These are phyloP conservation scores for Beaufortia kweichowensis DNA, from an alignment of 2,113 vertebrate species.

Conservation along the genomic window DNA sequence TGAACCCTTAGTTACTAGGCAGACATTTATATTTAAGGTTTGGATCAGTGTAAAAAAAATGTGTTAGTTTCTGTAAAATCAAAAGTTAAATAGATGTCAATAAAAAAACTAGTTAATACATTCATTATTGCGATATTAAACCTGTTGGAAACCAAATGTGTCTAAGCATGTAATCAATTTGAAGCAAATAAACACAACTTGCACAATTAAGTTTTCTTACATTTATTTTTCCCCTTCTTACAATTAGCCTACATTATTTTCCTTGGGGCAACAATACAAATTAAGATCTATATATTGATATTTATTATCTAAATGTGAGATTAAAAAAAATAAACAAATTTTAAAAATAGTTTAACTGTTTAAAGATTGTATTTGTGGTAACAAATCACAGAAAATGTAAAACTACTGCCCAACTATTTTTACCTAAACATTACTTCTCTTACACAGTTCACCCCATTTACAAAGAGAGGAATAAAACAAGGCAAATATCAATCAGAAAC, in stretches of 20 bases:
- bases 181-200: constrained; percentile 11
- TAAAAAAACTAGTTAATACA: no score
- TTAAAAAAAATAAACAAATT: neutral
- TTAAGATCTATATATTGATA: neutral
- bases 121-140: no score
- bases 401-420: neutral
- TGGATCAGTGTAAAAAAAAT: no score
- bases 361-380: no score
- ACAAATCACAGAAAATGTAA: neutral
- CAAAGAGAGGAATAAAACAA: neutral
- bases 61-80: no score
- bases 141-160: no score
- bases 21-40: constrained; percentile 7
- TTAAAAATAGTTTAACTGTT: neutral
- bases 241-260: neutral
- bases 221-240: neutral
- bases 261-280: neutral
- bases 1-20: neutral
- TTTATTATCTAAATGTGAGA: neutral
- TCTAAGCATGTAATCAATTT: neutral
- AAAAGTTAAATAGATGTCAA: no score
- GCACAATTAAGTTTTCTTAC: neutral
- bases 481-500: neutral
- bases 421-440: neutral
- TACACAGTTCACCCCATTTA: neutral